Conservation (phyloP, 2,113 vertebrate species). For the Chloroceryle aenea region DNA sequence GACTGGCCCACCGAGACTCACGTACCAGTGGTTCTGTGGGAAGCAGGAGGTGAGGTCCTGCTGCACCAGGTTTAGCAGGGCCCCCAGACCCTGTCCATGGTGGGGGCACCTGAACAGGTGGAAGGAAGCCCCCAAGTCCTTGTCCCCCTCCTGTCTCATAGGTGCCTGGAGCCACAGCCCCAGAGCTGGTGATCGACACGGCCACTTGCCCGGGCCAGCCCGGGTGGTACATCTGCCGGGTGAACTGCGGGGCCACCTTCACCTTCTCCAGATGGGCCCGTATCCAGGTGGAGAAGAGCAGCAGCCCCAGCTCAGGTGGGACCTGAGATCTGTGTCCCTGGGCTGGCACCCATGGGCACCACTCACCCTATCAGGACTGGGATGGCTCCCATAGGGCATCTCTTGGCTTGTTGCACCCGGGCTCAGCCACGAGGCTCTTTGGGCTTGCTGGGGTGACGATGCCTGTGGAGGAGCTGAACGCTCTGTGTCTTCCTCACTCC, state of each 20-base stretch:
- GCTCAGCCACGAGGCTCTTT: neutral
- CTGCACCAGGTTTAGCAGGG: accelerated
- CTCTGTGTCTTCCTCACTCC: neutral
- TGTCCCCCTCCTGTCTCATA: neutral
- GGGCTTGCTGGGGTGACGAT: neutral
- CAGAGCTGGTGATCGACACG: conserved; percentile 75
- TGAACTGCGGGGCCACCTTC: conserved; percentile 75
- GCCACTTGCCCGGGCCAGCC: neutral
- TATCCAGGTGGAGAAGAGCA: conserved; percentile 56
- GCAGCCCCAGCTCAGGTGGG: conserved; percentile 72
- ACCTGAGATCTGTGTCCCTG: accelerated
- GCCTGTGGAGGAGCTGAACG: neutral
- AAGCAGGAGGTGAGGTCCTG: conserved; percentile 77
- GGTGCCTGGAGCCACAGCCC: conserved; percentile 71
- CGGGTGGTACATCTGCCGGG: conserved; percentile 83
- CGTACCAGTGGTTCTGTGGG: conserved; percentile 87
- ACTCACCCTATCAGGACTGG: accelerated
- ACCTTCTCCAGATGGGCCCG: conserved; percentile 84
- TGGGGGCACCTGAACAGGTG: accelerated
- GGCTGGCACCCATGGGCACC: neutral
- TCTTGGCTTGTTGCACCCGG: accelerated
- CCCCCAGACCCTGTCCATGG: accelerated
- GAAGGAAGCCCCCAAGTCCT: neutral
- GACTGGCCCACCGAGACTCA: conserved; percentile 63
- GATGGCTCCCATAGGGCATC: neutral